Conservation (phyloP, 64 coral and sea anemone genomes). For the Acropora tenuis region DNA sequence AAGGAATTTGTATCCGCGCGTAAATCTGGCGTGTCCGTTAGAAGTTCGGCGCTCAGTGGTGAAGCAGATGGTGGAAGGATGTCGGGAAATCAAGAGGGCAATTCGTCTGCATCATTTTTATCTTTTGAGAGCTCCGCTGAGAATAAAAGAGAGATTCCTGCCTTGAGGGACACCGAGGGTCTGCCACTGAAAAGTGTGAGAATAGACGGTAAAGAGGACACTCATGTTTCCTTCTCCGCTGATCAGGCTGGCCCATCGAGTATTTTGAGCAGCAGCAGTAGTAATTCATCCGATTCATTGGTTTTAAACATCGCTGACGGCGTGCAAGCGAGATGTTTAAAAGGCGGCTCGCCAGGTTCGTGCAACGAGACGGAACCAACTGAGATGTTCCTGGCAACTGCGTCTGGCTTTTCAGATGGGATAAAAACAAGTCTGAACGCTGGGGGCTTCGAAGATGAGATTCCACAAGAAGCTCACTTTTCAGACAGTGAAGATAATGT, state of each 20-base stretch:
- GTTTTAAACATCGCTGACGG: background rate
- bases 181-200: background rate
- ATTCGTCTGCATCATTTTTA: background rate
- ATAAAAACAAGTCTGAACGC: no score
- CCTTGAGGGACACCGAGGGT: background rate
- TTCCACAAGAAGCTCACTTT: background rate
- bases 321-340: background rate
- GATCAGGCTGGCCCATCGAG: background rate
- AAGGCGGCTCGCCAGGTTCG: background rate
- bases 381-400: background rate
- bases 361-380: no score
- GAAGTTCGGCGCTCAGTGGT: background rate
- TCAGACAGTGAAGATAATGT: background rate
- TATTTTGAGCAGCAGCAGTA: background rate
- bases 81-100: background rate
- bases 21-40: background rate
- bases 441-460: background rate
- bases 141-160: background rate
- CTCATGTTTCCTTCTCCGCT: background rate
- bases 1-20: background rate
- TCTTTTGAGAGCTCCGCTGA: background rate
- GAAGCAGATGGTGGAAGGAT: background rate
- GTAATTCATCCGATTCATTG: background rate
- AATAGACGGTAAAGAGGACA: background rate
- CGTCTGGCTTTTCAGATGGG: background rate